Base-by-base conservation (phyloP, 2,797 vertebrate genomes). In the Pseudochromis fuscus region DNA sequence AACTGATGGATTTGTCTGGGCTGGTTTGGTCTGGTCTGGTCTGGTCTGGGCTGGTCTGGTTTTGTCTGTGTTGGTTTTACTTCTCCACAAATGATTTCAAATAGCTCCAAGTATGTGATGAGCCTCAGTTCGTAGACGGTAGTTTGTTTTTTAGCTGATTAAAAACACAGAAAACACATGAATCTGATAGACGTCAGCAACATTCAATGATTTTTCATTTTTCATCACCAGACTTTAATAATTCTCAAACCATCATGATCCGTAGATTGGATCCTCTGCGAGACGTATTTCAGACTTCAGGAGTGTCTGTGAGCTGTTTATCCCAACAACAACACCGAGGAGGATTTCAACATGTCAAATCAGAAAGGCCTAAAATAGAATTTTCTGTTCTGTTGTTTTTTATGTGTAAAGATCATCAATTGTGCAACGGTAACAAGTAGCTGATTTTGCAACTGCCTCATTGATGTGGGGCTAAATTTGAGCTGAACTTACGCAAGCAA, bases 361-460 rank as follows among this genome's bases (percentile, higher is more conserved):
- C 37, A 59, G 9, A 67, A 55, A 57, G 1, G 9, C 69, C 48
- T 53, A 59, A 74, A 83, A 82, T 78, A 79, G 53, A 76, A 19
- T 52, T 24, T 2, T 61, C 31, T 18, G 24, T 44, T 40, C 15
- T 64, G 18, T 19, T 19, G 40, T 44, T 8, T 44, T 24, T 59
- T 44, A 16, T 58, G 31, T 5, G 6, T 25, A 74, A 72, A 60
- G 56, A 52, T 67, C 9, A 42, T 63, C 69, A 44, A 28, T 73
- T 87, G 13, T 72, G 71, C 62, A 85, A 83, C 60, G 70, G 13
- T 4, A 16, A 37, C n/a, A 4, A 12, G 16, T 35, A 2, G 21
- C 31, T 52, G 67, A 57, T 87, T 87, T 82, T 63, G 76, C 66
- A 85, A 73, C 49, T 13, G 13, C 38, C 27, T 7, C 16, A 30